phyloP scores from a whole-genome alignment of 2,888 invertebrate genomes.

The Drosophila macrothrix region DNA sequence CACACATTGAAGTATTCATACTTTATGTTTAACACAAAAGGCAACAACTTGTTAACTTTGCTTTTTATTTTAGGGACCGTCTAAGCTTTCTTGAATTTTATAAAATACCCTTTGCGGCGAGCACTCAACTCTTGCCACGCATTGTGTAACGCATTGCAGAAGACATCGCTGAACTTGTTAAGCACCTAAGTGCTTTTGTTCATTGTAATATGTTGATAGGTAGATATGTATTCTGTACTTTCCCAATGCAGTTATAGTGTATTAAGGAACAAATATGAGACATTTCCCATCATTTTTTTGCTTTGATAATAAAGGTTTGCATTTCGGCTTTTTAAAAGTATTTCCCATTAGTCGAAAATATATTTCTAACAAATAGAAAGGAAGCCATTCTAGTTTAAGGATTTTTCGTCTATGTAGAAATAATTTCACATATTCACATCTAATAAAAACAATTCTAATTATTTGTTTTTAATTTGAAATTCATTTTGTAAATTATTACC shows the following conservation, averaged over 20 bases:
- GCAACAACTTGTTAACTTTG: conserved; percentile 78
- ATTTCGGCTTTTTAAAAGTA: neutral
- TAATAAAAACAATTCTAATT: neutral
- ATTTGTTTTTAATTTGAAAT: neutral
- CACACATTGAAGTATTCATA: conserved; percentile 16
- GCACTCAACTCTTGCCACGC: neutral
- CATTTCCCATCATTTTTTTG: no score
- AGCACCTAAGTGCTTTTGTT: neutral
- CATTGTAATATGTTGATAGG: neutral
- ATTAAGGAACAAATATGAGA: neutral
- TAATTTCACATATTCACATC: neutral
- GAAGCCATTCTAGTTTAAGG: neutral
- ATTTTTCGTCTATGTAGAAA: neutral
- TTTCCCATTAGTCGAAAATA: neutral
- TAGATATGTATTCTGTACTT: neutral
- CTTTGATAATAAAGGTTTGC: neutral
- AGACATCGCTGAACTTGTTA: neutral
- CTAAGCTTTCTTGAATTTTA: conserved; percentile 24
- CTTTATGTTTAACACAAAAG: conserved; percentile 56
- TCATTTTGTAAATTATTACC: no score
- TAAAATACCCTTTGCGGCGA: neutral
- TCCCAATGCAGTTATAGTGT: no score
- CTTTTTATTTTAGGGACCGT: conserved; percentile 68
- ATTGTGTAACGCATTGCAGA: neutral
- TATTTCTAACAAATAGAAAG: neutral